Evolutionary conservation across 2,888 invertebrate species (phyloP), one percentile per base, ranked within the genome.

Genomic region (Hypomecis atomaria): DNA sequence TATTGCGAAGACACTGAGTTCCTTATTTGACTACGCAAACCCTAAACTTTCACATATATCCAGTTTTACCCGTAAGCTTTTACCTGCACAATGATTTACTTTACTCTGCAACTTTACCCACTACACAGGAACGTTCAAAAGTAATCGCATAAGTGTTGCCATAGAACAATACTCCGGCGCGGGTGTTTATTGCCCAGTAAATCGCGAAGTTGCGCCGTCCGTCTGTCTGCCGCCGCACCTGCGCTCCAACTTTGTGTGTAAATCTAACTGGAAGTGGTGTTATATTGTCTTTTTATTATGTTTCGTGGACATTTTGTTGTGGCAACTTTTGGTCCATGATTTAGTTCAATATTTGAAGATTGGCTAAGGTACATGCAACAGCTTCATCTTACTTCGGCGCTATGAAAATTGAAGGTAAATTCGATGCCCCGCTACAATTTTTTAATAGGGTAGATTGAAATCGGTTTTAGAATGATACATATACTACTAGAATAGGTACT

Each of bases 171-270:
- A 53, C 34, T n/a, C 44, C 45, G 42, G 49, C 53, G 55, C 59
- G 64, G 62, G 62, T 66, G 66, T 66, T 72, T 71, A 71, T 68
- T 64, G 66, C 69, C 49, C 64, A 68, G 58, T 72, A 72, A 71
- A 71, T 68, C 55, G 71, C 63, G 42, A 71, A 72, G 65, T 68
- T 70, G 48, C 33, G 59, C 54, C 60, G 69, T 63, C 64, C 59
- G 70, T 71, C 70, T 69, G 71, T 68, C 66, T 71, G 69, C 54
- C 7, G 38, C 3, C 53, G 56, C 75, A 75, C 71, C 75, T 75
- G 75, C 47, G 73, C 59, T 56, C 59, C 50, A 71, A 74, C 69
- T 74, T 73, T 60, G 48, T 48, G 59, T 50, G 72, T 73, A 74
- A 74, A 73, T 72, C 68, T 66, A 62, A 62, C 62, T 44, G 66